These are phyloP conservation scores for Eubasilissa splendida DNA, from an alignment of 2,888 invertebrate genomes.

Conservation along the genomic window DNA sequence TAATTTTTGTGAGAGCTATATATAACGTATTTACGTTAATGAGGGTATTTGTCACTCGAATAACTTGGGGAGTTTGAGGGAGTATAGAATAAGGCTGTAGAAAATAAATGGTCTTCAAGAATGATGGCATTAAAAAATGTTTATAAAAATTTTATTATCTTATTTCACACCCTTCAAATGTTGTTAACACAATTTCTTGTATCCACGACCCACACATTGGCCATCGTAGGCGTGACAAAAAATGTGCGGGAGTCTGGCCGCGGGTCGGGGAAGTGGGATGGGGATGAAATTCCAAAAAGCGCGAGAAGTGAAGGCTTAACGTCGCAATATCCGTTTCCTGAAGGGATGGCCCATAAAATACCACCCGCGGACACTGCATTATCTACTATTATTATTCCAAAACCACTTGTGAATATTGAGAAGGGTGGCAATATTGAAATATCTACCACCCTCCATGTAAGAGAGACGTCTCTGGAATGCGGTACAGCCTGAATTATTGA, in stretches of 20 bases:
- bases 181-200: not conserved
- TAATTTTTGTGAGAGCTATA: no score
- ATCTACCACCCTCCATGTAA: not conserved
- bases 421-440: conserved; percentile 18
- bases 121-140: no score
- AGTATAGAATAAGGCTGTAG: no score
- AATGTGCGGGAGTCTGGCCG: conserved; percentile 29
- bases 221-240: not conserved
- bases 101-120: no score
- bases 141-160: no score
- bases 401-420: conserved; percentile 34
- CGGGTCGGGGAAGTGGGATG: conserved; percentile 18
- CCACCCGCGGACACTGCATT: conserved; percentile 55
- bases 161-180: no score
- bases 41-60: no score
- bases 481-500: not conserved
- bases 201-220: not conserved
- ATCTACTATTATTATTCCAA: conserved; percentile 38
- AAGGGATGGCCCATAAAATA: conserved; percentile 54
- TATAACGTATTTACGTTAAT: no score
- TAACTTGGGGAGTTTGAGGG: no score
- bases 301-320: conserved; percentile 57
- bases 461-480: not conserved
- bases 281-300: conserved; percentile 45
- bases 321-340: conserved; percentile 58